Evolutionary conservation across 2,113 vertebrate species (phyloP).

Genomic region (Heterochromis multidens): DNA sequence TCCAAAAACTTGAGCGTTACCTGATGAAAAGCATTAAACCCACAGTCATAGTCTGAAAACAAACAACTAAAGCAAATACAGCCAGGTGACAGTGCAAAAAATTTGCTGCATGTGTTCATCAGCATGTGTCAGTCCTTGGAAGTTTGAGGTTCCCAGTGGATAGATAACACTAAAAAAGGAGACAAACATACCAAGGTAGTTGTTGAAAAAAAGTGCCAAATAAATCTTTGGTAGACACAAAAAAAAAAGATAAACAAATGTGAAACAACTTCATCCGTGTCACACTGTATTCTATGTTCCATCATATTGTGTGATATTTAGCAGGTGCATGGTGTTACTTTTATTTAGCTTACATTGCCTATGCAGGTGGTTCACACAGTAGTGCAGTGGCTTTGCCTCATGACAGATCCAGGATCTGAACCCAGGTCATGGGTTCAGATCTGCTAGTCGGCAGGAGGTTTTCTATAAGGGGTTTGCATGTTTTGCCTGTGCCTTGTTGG

Average conservation of each 20-base stretch:
- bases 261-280: background rate
- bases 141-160: background rate
- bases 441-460: too few species aligned
- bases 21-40: background rate
- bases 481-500: too few species aligned
- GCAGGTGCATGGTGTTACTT: background rate
- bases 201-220: fast-evolving
- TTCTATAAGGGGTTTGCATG: too few species aligned
- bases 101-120: background rate
- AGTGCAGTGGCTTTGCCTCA: background rate
- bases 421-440: too few species aligned
- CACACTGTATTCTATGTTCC: background rate
- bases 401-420: too few species aligned
- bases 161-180: background rate
- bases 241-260: background rate
- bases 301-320: background rate
- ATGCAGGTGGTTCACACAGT: background rate
- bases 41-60: background rate
- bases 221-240: background rate
- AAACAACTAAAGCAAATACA: background rate
- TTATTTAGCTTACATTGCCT: background rate
- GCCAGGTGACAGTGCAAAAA: background rate
- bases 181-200: background rate
- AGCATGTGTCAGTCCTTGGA: background rate
- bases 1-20: background rate